phyloP scores from a whole-genome alignment of 2,797 vertebrate genomes.

The Loris lydekkerianus region DNA sequence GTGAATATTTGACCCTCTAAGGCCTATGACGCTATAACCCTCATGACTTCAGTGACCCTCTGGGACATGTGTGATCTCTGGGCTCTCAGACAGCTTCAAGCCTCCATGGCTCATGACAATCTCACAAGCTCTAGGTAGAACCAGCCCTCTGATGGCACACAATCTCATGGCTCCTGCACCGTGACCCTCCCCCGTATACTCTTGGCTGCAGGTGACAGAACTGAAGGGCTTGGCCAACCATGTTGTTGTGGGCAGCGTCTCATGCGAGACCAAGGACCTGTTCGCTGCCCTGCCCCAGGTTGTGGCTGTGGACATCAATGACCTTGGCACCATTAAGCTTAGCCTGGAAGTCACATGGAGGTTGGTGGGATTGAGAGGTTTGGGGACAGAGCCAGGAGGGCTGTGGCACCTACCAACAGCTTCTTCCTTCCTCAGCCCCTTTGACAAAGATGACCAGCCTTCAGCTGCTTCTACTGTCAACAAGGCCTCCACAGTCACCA shows the following conservation, averaged over 20 bases:
- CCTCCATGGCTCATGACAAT: not conserved
- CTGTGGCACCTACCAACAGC: not conserved
- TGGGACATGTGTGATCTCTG: not conserved
- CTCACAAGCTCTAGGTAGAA: not conserved
- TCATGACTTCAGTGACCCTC: not conserved
- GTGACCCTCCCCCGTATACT: not conserved
- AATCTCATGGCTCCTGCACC: not conserved
- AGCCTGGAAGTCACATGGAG: conserved; percentile 98
- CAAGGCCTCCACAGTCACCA: conserved; percentile 95
- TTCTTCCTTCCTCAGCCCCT: conserved; percentile 91
- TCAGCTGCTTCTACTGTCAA: conserved; percentile 93
- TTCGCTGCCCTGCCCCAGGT: conserved; percentile 95
- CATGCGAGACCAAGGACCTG: conserved; percentile 97
- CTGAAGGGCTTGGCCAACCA: conserved; percentile 97
- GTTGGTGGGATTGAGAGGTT: conserved; percentile 88
- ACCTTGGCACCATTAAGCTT: conserved; percentile 98
- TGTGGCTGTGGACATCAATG: conserved; percentile 98
- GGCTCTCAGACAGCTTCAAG: conserved; percentile 38
- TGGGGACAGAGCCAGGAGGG: not conserved
- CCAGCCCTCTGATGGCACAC: not conserved
- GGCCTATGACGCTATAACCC: not conserved
- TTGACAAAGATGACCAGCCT: conserved; percentile 96
- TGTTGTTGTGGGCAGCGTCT: conserved; percentile 96
- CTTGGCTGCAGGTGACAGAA: conserved; percentile 93
- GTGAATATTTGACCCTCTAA: conserved; percentile 4